phyloP scores from a whole-genome alignment of 2,797 vertebrate species.

The Falco columbarius region DNA sequence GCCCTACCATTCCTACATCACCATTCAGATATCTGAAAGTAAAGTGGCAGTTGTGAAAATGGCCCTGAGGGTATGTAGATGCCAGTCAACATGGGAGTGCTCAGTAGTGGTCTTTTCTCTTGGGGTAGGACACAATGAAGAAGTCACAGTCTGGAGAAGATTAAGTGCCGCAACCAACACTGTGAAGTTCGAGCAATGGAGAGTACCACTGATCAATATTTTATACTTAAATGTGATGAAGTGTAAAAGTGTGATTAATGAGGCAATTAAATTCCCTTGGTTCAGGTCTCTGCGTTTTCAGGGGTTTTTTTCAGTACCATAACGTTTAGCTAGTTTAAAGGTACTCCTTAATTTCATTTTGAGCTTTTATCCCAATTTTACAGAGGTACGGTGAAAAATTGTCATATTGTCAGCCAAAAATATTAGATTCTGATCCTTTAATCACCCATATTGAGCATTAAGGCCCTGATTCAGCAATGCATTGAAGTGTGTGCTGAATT shows the following conservation, averaged over 20 bases:
- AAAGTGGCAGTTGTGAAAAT: background rate
- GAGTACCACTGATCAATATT: conserved; percentile 12
- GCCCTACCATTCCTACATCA: background rate
- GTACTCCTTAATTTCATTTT: conserved; percentile 21
- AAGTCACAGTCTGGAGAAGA: background rate
- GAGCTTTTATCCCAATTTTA: background rate
- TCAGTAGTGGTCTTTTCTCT: background rate
- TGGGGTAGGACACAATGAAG: background rate
- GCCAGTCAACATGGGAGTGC: background rate
- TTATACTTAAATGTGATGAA: conserved; percentile 45
- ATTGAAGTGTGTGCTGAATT: conserved; percentile 14
- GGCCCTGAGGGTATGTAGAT: background rate
- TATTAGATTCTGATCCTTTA: conserved; percentile 25
- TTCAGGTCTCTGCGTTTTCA: background rate
- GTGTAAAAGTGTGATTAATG: conserved; percentile 64
- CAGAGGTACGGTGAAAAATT: background rate
- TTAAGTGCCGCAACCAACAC: background rate
- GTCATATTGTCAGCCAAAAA: conserved; percentile 5
- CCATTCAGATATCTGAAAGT: background rate
- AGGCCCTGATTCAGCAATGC: conserved; percentile 35
- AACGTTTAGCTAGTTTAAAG: conserved; percentile 38
- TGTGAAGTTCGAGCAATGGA: background rate
- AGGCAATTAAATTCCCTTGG: conserved; percentile 50
- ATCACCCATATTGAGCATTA: conserved; percentile 10
- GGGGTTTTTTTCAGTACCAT: conserved; percentile 1